A percentile compares a stretch with the other conserved stretches of the same genome.
Evolutionary conservation across 2,113 vertebrate species (phyloP).

Genomic region (Entomyzon cyanotis): DNA sequence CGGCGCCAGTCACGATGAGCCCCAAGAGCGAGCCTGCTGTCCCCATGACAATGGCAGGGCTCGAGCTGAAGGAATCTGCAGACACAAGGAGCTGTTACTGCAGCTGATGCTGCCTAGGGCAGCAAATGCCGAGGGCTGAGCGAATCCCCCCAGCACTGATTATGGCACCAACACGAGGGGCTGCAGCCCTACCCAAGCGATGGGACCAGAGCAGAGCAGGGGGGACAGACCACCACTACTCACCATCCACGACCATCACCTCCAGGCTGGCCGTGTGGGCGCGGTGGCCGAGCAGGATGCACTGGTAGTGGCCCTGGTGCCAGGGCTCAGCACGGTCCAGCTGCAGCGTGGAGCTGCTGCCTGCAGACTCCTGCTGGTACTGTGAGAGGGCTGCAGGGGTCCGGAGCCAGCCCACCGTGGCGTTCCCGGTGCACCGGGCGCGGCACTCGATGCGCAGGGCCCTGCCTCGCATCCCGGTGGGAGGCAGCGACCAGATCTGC

Average conservation of each 20-base stretch:
- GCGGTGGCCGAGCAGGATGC: background rate
- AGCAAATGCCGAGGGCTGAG: rapidly evolving
- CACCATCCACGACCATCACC: background rate
- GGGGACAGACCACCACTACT: background rate
- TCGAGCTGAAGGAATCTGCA: background rate
- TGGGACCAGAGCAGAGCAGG: background rate
- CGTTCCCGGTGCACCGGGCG: rapidly evolving
- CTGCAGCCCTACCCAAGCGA: rapidly evolving
- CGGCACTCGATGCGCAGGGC: slow-evolving; percentile 50
- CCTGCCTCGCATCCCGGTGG: background rate
- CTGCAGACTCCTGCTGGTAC: background rate
- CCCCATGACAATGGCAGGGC: background rate
- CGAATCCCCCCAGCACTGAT: rapidly evolving
- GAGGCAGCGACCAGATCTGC: background rate
- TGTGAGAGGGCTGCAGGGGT: slow-evolving; percentile 19
- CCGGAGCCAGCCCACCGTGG: slow-evolving; percentile 27
- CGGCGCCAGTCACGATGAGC: background rate
- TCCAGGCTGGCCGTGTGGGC: background rate
- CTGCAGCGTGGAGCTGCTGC: slow-evolving; percentile 27
- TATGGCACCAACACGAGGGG: rapidly evolving
- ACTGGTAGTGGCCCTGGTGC: slow-evolving; percentile 66
- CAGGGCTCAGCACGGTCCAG: background rate
- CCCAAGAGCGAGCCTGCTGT: background rate
- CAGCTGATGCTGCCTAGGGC: background rate
- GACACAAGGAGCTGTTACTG: rapidly evolving